Percentiles rank a stretch among this genome's conserved stretches.
Conservation (phyloP, 2,113 vertebrate species). For the Mus pahari region DNA sequence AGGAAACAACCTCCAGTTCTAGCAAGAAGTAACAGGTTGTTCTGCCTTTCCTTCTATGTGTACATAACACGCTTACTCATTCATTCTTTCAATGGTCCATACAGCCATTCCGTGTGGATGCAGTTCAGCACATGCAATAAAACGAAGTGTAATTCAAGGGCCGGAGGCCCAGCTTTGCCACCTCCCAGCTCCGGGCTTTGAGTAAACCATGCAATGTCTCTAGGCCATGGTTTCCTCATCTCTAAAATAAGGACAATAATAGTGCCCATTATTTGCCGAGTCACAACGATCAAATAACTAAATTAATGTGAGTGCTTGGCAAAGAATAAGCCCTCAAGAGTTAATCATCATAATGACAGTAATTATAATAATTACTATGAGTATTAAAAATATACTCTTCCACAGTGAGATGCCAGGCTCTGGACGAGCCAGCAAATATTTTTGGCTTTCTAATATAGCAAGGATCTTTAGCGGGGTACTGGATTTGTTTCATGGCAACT, state of each 20-base stretch:
- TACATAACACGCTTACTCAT: background rate
- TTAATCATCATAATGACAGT: slow-evolving; percentile 66
- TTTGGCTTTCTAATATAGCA: slow-evolving; percentile 62
- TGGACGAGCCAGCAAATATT: background rate
- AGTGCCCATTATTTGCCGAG: slow-evolving; percentile 24
- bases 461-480: slow-evolving; percentile 8
- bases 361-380: slow-evolving; percentile 60
- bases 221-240: slow-evolving; percentile 57
- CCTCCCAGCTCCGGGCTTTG: background rate
- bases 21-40: slow-evolving; percentile 43
- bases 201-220: background rate
- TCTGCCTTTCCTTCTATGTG: background rate
- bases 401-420: slow-evolving; percentile 52
- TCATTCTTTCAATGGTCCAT: background rate
- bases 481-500: slow-evolving; percentile 44
- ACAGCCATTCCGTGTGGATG: background rate
- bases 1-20: background rate
- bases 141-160: background rate
- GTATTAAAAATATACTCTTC: slow-evolving; percentile 59
- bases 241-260: slow-evolving; percentile 49
- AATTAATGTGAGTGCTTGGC: slow-evolving; percentile 42
- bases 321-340: slow-evolving; percentile 54
- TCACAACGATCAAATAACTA: slow-evolving; percentile 59
- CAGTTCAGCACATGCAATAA: background rate
- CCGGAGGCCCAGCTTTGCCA: background rate